Conservation (phyloP, 1,140 invertebrate species). For the Drosophila murphyi region DNA sequence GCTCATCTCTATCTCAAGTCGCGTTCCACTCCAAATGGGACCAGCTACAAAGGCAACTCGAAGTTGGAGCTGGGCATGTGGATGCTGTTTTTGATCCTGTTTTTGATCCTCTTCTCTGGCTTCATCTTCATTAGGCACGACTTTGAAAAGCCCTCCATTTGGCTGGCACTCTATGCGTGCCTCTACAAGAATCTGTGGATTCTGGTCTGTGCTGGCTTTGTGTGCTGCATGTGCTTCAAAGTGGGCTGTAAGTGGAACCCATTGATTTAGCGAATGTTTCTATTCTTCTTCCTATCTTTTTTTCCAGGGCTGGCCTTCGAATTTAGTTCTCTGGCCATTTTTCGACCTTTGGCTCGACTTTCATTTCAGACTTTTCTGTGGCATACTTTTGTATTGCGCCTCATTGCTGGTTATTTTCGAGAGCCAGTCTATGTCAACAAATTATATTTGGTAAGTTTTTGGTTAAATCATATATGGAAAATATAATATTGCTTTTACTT, state of each 20-base stretch:
- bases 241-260: constrained; percentile 63
- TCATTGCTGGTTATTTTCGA: constrained; percentile 57
- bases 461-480: not conserved
- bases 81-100: constrained; percentile 39
- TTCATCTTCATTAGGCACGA: constrained; percentile 70
- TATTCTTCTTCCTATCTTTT: not conserved
- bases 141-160: constrained; percentile 70
- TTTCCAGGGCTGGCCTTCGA: constrained; percentile 62
- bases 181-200: constrained; percentile 75
- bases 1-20: constrained; percentile 61
- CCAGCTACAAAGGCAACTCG: constrained; percentile 15
- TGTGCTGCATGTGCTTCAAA: constrained; percentile 67
- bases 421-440: constrained; percentile 59
- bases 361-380: constrained; percentile 77
- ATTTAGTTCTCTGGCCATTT: constrained; percentile 51
- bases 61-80: constrained; percentile 55
- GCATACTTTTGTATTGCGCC: constrained; percentile 64
- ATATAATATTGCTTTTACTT: not conserved
- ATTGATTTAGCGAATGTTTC: too few species aligned
- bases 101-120: constrained; percentile 60
- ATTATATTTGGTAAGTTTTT: constrained; percentile 48
- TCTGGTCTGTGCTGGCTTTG: constrained; percentile 56
- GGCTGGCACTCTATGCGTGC: constrained; percentile 72
- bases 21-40: constrained; percentile 1
- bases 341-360: constrained; percentile 66